A percentile compares a stretch with the other conserved stretches of the same genome.
phyloP scores from a whole-genome alignment of 2,113 vertebrate genomes.

The Phyllostomus hastatus region DNA sequence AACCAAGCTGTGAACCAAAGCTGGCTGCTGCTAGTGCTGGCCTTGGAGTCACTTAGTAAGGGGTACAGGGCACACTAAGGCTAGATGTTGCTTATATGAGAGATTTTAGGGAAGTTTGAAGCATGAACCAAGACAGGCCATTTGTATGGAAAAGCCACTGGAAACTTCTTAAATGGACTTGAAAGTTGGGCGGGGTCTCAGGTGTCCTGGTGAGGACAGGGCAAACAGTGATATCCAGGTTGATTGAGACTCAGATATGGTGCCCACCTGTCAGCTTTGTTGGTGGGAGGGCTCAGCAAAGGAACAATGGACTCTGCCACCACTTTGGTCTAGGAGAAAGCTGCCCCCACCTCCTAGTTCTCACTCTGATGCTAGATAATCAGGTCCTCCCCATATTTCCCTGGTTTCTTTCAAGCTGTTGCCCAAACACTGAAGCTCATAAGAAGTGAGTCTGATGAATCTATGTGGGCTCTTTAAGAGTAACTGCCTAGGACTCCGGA shows the following conservation, averaged over 20 bases:
- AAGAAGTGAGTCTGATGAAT: background rate
- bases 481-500: background rate
- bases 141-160: background rate
- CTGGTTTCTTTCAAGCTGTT: background rate
- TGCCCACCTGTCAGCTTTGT: background rate
- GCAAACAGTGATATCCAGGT: background rate
- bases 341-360: too few species aligned
- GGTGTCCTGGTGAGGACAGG: background rate
- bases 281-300: background rate
- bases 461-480: background rate
- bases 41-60: background rate
- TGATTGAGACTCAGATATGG: background rate
- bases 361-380: background rate
- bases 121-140: background rate
- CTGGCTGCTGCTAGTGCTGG: background rate
- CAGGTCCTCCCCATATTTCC: background rate
- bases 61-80: background rate
- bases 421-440: background rate
- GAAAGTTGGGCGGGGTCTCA: background rate
- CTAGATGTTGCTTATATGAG: background rate
- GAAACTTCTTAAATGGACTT: background rate
- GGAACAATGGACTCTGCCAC: background rate
- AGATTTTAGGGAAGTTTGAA: background rate
- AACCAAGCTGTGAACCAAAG: background rate
- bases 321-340: background rate